Percentiles rank a stretch among this genome's conserved stretches.
Evolutionary conservation across 92 coral and sea anemone genomes (phyloP).

Genomic region (Chrysogorgia sp.): DNA sequence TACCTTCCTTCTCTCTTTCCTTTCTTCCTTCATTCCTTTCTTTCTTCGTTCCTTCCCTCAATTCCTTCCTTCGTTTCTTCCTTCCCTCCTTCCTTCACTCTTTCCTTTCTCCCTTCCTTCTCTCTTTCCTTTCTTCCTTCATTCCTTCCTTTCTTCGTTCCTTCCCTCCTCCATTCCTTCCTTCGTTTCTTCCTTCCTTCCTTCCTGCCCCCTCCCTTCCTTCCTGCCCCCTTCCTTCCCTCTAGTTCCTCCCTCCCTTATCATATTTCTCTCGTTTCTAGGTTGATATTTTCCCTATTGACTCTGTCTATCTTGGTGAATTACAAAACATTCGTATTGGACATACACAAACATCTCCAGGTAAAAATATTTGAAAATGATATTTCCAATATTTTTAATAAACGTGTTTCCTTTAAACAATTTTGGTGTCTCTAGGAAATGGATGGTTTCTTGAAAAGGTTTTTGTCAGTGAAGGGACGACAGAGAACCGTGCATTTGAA

Average conservation of each 20-base stretch:
- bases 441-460: conserved; percentile 96
- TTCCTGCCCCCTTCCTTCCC: background rate
- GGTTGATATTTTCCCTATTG: conserved; percentile 91
- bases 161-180: background rate
- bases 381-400: background rate
- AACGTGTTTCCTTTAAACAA: background rate
- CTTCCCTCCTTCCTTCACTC: no score
- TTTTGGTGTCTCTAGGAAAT: conserved; percentile 55
- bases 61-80: no score
- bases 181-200: background rate
- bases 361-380: conserved; percentile 40
- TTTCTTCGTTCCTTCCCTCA: background rate
- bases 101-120: background rate
- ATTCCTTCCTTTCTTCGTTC: background rate
- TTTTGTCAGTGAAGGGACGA: conserved; percentile 84
- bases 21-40: background rate
- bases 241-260: background rate
- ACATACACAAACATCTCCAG: conserved; percentile 83
- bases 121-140: no score
- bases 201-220: background rate
- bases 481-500: conserved; percentile 85
- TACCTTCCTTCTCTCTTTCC: no score
- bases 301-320: conserved; percentile 92
- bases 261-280: conserved; percentile 25
- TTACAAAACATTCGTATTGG: conserved; percentile 85